Evolutionary conservation across 1,140 invertebrate genomes (phyloP).

Genomic region (Tenebrio molitor): DNA sequence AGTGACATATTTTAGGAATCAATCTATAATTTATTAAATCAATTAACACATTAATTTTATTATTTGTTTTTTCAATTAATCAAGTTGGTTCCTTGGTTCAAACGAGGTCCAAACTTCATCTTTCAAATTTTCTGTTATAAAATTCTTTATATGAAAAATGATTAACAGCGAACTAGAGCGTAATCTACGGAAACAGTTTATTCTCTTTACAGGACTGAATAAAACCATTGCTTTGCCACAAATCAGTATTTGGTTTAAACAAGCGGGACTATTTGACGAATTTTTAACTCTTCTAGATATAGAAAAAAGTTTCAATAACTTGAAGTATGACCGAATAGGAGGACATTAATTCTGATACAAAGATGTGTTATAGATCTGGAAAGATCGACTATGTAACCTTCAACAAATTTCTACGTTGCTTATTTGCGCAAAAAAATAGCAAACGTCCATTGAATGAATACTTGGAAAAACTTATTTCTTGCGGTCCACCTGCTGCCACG

Average conservation of each 20-base stretch:
- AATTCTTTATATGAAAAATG: too few species aligned
- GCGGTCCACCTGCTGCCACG: not conserved
- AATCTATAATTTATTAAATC: too few species aligned
- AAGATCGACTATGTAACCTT: slow-evolving; percentile 1
- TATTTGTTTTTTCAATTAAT: too few species aligned
- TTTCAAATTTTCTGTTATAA: too few species aligned
- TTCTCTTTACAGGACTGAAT: not conserved
- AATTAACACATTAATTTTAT: too few species aligned
- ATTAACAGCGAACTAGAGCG: too few species aligned
- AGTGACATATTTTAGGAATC: too few species aligned
- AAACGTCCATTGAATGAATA: not conserved
- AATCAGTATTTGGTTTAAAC: slow-evolving; percentile 10
- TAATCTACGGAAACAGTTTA: not conserved
- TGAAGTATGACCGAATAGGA: too few species aligned
- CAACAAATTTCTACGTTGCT: not conserved
- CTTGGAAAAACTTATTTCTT: not conserved
- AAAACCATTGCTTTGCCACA: slow-evolving; percentile 3
- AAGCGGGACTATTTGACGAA: not conserved
- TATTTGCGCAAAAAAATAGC: not conserved
- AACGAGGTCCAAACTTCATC: too few species aligned
- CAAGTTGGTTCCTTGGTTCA: too few species aligned
- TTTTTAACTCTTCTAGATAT: not conserved
- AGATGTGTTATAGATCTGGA: too few species aligned
- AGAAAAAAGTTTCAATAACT: not conserved
- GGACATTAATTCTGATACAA: too few species aligned